Conservation (phyloP, 2,888 invertebrate genomes). For the Drosophila imparisetae region DNA sequence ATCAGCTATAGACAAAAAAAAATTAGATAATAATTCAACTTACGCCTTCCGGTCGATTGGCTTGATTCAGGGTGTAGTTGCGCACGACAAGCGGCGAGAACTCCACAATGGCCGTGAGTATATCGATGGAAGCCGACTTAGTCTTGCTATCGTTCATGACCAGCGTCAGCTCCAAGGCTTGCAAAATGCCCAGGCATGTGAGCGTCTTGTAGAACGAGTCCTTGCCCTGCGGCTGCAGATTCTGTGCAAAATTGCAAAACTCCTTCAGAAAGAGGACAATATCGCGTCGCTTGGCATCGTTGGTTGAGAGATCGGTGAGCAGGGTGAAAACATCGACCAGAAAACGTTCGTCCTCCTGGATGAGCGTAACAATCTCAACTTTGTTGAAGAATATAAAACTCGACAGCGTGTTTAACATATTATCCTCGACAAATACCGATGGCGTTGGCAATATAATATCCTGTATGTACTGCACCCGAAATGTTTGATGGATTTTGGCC, state of each 20-base stretch:
- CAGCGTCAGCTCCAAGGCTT: constrained; percentile 95
- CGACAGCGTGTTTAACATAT: constrained; percentile 97
- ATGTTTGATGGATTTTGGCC: constrained; percentile 99
- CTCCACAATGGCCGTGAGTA: constrained; percentile 98
- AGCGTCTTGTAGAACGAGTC: constrained; percentile 98
- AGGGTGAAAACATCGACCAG: constrained; percentile 97
- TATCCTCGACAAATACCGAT: constrained; percentile 99
- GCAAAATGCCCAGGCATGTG: constrained; percentile 93
- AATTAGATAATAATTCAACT: constrained; percentile 66
- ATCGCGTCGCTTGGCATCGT: constrained; percentile 94
- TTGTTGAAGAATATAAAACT: constrained; percentile 99
- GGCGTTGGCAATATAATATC: constrained; percentile 99
- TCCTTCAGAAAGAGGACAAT: constrained; percentile 99
- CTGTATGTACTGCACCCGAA: constrained; percentile 99
- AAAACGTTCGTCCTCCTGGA: constrained; percentile 99
- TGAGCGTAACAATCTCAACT: constrained; percentile 98
- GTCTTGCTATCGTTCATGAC: constrained; percentile 96
- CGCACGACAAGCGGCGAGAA: constrained; percentile 98
- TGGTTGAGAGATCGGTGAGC: constrained; percentile 94
- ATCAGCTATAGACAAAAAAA: not conserved
- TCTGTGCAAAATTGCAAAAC: constrained; percentile 99
- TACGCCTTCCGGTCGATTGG: constrained; percentile 93
- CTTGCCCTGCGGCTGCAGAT: constrained; percentile 97
- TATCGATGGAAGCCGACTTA: constrained; percentile 98
- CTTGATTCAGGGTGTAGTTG: constrained; percentile 97